Base-by-base conservation (phyloP, 2,113 vertebrate species). In the Melierax canorus region DNA sequence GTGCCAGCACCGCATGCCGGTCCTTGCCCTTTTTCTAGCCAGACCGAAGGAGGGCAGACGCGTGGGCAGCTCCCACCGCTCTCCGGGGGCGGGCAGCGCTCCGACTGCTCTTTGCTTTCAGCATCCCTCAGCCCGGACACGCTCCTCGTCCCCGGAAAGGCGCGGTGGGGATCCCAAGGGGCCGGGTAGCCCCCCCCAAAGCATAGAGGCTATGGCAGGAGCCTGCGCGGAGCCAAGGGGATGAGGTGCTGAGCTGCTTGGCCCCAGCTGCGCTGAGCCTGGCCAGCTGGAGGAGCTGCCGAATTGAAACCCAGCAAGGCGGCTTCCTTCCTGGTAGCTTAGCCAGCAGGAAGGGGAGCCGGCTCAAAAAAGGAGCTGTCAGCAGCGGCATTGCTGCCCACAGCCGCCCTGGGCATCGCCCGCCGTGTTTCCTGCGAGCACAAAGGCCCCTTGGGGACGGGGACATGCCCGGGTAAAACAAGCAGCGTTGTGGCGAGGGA, bases 91-190 rank as follows among this genome's bases (percentile, higher is more conserved):
- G 2, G 58, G 56, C 76, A 76, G 38, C 2, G 0, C 64, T 93
- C 72, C 0, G 0, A 4, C 55, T 60, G 64, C 74, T 64, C 77
- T 63, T 41, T 21, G 27, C 53, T 73, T 63, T 34, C 21, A 13
- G 21, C 48, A 14, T 88, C 67, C 34, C 53, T 68, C 39, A 30
- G 53, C 64, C 66, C 29, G 43, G 50, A 14, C 2, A 1, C 0
- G 0, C 50, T 74, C 36, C 45, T 3, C 1, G 3, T 55, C 23
- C 27, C 32, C 8, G 8, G 36, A 58, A 41, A 43, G 60, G 29
- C 17, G 18, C 0, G 0, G 16, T 18, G 62, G 43, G 34, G 34
- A n/a, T 45, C 0, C 0, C 0, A 0, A 0, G 55, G 29, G 30
- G 2, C 15, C 0, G 9, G n/a, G 12, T 29, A 34, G 12, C 41